Percentiles rank a stretch among this genome's conserved stretches.
Conservation (phyloP, 2,113 vertebrate species). For the Anhinga rufa region DNA sequence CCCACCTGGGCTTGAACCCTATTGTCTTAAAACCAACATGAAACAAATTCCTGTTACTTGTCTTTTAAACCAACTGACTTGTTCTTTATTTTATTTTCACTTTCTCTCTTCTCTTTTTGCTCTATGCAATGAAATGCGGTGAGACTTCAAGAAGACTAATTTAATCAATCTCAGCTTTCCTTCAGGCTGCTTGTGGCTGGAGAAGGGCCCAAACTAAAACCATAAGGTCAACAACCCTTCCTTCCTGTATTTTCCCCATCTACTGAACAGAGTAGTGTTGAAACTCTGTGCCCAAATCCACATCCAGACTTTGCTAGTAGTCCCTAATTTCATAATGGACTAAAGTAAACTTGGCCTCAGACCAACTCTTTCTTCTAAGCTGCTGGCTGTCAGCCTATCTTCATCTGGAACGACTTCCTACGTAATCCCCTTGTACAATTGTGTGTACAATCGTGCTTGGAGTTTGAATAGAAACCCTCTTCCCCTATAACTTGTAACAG, state of each 20-base stretch:
- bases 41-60: neutral
- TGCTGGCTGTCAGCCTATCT: conserved; percentile 29
- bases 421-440: neutral
- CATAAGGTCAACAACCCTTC: neutral
- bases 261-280: neutral
- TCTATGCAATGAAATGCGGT: neutral
- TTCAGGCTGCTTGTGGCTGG: neutral
- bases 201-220: neutral
- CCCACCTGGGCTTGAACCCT: neutral
- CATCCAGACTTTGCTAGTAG: neutral
- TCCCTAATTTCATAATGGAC: neutral
- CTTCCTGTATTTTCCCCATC: neutral
- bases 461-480: neutral
- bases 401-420: neutral
- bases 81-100: neutral
- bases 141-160: neutral
- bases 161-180: neutral
- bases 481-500: neutral
- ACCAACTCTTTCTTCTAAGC: conserved; percentile 7
- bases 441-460: neutral
- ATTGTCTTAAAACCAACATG: neutral
- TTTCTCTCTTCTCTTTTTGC: neutral
- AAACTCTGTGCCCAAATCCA: neutral
- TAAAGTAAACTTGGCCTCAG: conserved; percentile 1
- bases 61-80: neutral